Base-by-base conservation (phyloP, 2,888 invertebrate genomes). In the Neuroscelio doddi region DNA sequence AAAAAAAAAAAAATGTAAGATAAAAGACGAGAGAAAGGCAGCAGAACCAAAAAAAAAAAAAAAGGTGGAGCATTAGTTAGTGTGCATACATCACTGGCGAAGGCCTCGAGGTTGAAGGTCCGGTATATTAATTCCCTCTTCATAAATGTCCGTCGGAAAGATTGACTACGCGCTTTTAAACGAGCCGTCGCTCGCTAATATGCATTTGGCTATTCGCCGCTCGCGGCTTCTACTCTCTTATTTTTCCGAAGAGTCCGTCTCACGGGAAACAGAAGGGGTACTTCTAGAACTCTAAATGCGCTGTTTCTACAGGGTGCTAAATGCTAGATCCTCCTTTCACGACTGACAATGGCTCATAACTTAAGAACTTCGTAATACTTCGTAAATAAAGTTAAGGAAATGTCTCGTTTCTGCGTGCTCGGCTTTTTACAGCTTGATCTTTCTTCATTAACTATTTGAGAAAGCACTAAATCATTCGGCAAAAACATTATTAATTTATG, bases 101-200 rank as follows among this genome's bases (percentile, higher is more conserved):
- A 81, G 76, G 76, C 76, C 75, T 72, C 75, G 69, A 74, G 79
- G 79, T 78, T 78, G 76, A 79, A 79, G 76, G 77, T 78, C 74
- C 76, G 78, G 80, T 82, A 84, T 83, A 84, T 84, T 84, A 84
- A 84, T 84, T 84, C 83, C 78, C 76, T 82, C 81, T 80, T 78
- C 83, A 82, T 84, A 84, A 84, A 84, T 70, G 84, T 84, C 84
- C 76, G 75, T 63, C 77, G 72, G 70, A 71, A 80, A 83, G 84
- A 84, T 83, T 84, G 82, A 84, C 83, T 84, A 83, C 83, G 74
- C 74, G 78, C 77, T 80, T 78, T 83, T 84, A 82, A 84, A 81
- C 77, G 78, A 75, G 72, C 80, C 80, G 76, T 80, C 82, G 78
- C 73, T 72, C 75, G 78, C 80, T 83, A 82, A 83, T 83, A 79